Evolutionary conservation across 2,797 vertebrate genomes (phyloP), one percentile per base, ranked within the genome.

Genomic region (Sorex maritimensis): DNA sequence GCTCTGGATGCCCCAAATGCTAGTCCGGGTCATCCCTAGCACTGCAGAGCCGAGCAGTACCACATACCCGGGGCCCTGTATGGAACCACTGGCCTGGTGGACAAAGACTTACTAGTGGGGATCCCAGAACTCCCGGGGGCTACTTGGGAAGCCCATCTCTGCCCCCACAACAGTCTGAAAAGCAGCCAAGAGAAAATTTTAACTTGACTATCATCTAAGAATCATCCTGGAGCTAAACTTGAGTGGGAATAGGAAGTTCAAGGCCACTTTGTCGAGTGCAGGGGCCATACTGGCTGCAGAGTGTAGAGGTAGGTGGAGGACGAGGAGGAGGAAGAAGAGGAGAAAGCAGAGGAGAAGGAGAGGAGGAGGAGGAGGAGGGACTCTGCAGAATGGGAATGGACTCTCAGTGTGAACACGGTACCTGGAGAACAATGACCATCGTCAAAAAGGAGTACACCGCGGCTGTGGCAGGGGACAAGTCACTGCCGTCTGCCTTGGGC

Each of bases 381-480:
- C 65, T 67, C 24, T 67, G 26, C 65, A 67, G 24, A 26, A 67
- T 6, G 7, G 21, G 58, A 23, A 23, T 17, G 5, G 58, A 61
- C 7, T 19, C 49, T 61, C 46, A 10, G 38, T 21, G 34, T 69
- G 28, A 30, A 55, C 15, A 69, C 1, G 68, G 96, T 98, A 99
- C 99, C 99, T 99, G 99, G 90, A 99, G 98, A 93, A 99, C 98
- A 95, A 99, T 99, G 96, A 99, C 99, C 98, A 99, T 98, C 2
- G 99, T 99, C 95, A 99, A 98, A 98, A 99, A 99, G 61, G 99
- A 99, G 98, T 99, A 99, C 7, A 99, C 95, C 6, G 99, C 98
- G 8, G 99, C 99, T 96, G 98, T 98, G 96, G 98, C 96, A 55
- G 99, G 99, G 34, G 99, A 99, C 88, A 99, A 96, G 90, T 99